Evolutionary conservation across 2,797 vertebrate genomes (phyloP), one percentile per base, ranked within the genome.

Genomic region (Halcyon badia): DNA sequence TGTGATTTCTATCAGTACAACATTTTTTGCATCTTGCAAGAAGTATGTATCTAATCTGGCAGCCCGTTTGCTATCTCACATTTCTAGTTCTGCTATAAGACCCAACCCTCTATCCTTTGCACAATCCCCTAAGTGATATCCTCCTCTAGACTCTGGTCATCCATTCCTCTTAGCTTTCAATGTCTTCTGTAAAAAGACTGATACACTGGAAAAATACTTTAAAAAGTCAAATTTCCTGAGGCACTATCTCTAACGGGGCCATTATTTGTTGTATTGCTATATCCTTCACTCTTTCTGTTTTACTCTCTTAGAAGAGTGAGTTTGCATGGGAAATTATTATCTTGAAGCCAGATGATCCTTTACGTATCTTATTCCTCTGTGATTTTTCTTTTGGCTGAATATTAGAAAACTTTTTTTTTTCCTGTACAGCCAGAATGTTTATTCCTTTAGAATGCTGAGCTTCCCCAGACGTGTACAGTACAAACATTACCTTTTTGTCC

Each of bases 401-500:
- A 24, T 41, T 75, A 14, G 21, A 48, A 30, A 75, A 30, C 24
- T 20, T 26, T 33, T n/a, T 60, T 56, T 72, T 56, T 69, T 48
- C 77, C 30, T 78, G 15, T 42, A 33, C 31, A 87, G 44, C 7
- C 57, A 46, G 20, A 14, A 19, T n/a, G 12, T 62, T 87, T 86
- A 39, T 57, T 80, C 48, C 70, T 79, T 77, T 76, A 66, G 51
- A 88, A 61, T n/a, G 22, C 44, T 79, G 92, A 95, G 52, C 84
- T 75, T 90, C 69, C 62, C 49, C 51, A 82, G 56, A 70, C 6
- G 4, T 56, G 10, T 30, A 64, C 62, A 88, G 54, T 51, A 88
- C 52, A 28, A 76, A 69, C 46, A 86, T 97, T 97, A 96, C 90
- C 65, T 48, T 83, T 89, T 78, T 8, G 90, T 97, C 98, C 97